These are phyloP conservation scores for Sminthopsis crassicaudata DNA, from an alignment of 2,113 vertebrate genomes.

Conservation along the genomic window DNA sequence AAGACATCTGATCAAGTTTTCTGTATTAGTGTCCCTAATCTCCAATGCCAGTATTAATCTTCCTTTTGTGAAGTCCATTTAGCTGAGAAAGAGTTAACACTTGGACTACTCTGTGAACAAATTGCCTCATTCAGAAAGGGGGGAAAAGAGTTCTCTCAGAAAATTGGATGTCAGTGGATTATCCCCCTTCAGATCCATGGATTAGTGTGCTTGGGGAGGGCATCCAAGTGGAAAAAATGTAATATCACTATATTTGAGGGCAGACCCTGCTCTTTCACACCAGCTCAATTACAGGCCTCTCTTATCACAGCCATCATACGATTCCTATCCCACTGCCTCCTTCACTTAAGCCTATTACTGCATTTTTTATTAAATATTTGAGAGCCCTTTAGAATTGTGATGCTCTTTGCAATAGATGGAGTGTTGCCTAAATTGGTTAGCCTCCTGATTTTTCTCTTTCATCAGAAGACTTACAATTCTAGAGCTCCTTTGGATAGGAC, in stretches of 20 bases:
- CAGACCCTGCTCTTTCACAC: constrained; percentile 38
- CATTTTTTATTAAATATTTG: constrained; percentile 73
- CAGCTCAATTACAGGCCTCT: constrained; percentile 71
- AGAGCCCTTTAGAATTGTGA: constrained; percentile 64
- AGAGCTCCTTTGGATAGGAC: constrained; percentile 35
- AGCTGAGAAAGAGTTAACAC: constrained; percentile 78
- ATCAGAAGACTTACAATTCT: constrained; percentile 11
- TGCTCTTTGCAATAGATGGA: constrained; percentile 22
- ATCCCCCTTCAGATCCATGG: constrained; percentile 75
- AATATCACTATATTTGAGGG: constrained; percentile 65
- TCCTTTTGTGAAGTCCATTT: constrained; percentile 65
- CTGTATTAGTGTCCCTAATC: constrained; percentile 52
- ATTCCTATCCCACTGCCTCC: constrained; percentile 41
- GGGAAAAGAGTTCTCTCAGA: constrained; percentile 61
- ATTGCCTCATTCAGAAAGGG: constrained; percentile 72
- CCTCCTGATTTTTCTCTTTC: constrained; percentile 30
- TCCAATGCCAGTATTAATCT: constrained; percentile 53
- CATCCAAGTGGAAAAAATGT: constrained; percentile 77
- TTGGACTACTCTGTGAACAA: constrained; percentile 60
- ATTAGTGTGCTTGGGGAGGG: constrained; percentile 76
- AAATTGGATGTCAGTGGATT: constrained; percentile 82
- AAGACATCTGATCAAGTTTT: constrained; percentile 57
- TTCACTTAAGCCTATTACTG: constrained; percentile 65
- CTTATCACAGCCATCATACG: constrained; percentile 67
- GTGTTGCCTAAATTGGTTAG: constrained; percentile 8